These are phyloP conservation scores for Lordiphosa mommai DNA, from an alignment of 1,140 invertebrate species.

Conservation along the genomic window DNA sequence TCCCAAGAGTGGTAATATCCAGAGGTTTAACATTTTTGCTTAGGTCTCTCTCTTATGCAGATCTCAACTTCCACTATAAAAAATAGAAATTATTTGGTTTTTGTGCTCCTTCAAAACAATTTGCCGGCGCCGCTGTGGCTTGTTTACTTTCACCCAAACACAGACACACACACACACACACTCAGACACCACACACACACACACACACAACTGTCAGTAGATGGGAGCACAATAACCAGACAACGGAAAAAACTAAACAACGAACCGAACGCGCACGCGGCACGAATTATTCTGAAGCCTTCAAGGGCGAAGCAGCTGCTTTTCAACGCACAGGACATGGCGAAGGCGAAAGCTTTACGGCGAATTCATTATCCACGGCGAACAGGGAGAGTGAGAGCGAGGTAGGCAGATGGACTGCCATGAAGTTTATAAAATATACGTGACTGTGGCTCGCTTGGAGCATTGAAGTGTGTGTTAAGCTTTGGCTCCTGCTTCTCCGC, in stretches of 20 bases:
- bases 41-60: not conserved
- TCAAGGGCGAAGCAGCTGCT: conserved; percentile 35
- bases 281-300: conserved; percentile 65
- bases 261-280: conserved; percentile 73
- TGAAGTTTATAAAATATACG: conserved; percentile 73
- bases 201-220: conserved; percentile 9
- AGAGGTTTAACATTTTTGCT: conserved; percentile 20
- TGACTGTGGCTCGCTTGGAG: conserved; percentile 66
- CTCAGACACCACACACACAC: not conserved
- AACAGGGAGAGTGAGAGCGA: conserved; percentile 1
- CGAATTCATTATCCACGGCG: conserved; percentile 27
- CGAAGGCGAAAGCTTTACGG: conserved; percentile 21
- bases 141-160: conserved; percentile 28
- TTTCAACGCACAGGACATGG: conserved; percentile 34
- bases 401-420: conserved; percentile 20
- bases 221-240: conserved; percentile 2
- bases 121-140: conserved; percentile 48
- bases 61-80: conserved; percentile 27
- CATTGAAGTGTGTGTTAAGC: conserved; percentile 72
- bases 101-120: conserved; percentile 9
- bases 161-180: not conserved
- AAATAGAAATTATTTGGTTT: conserved; percentile 19
- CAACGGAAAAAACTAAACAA: conserved; percentile 8
- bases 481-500: conserved; percentile 19
- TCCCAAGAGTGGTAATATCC: conserved; percentile 56